These are phyloP conservation scores for Illadopsis cleaveri DNA, from an alignment of 2,113 vertebrate species.

Conservation along the genomic window DNA sequence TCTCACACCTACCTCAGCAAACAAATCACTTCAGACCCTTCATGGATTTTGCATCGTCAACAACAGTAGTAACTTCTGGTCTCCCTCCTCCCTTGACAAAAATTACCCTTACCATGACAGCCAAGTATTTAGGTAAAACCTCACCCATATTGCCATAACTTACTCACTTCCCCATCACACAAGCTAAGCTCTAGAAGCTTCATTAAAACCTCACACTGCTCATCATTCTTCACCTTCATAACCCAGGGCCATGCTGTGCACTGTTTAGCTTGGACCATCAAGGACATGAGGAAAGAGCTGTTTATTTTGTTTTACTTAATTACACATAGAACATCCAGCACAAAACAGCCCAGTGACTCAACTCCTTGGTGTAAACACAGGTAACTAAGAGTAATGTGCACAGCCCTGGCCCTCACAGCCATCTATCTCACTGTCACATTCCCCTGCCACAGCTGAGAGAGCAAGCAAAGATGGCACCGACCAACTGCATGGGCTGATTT, in stretches of 20 bases:
- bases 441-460: neutral
- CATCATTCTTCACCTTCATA: neutral
- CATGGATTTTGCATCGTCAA: neutral
- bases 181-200: neutral
- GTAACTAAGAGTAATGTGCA: neutral
- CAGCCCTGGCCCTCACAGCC: neutral
- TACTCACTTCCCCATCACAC: neutral
- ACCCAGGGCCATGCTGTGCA: neutral
- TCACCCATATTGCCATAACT: neutral
- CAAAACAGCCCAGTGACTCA: neutral
- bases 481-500: accelerated
- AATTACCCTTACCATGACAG: neutral
- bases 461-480: neutral
- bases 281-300: neutral
- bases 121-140: neutral
- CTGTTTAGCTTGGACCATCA: neutral
- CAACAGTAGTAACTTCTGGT: neutral
- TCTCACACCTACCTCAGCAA: neutral
- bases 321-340: neutral
- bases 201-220: neutral
- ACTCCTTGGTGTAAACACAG: neutral
- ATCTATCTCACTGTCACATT: neutral
- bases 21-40: neutral
- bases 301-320: neutral
- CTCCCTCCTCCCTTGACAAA: neutral